Evolutionary conservation across 2,113 vertebrate species (phyloP), one percentile per base, ranked within the genome.

Genomic region (Dromaius novaehollandiae): DNA sequence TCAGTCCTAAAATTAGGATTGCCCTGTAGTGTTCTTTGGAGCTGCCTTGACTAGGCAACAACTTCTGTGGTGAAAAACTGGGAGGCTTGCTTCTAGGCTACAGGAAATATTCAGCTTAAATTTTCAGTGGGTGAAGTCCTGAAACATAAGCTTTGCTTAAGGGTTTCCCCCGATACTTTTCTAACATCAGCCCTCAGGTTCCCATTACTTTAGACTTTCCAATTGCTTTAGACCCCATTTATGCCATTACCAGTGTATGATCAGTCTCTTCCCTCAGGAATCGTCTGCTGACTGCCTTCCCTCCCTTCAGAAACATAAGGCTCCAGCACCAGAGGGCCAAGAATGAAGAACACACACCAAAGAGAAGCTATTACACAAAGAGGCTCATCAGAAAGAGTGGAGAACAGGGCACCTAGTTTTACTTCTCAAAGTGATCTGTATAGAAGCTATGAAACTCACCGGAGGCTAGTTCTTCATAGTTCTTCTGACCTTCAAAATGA

Each of bases 261-360:
- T 77, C 64, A 74, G 12, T 19, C 11, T 66, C 50, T 81, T 81
- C 11, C 13, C 21, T 88, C 40, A n/a, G 53, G 64, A 90, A 53
- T 3, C 2, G 1, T 19, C 25, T 74, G 12, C 40, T 86, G 34
- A 42, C 38, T 90, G 1, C 30, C 25, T 86, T 86, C 24, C 12
- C 3, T 63, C 14, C 25, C 19, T 70, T 84, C 60, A 56, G 53
- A 65, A 89, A 20, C 25, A 63, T 77, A 66, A 22, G 61, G 17
- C 32, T 20, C 19, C 36, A 51, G 6, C 5, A 32, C 24, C 24
- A 3, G 76, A 26, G n/a, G 50, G 81, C 18, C 4, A 6, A 61
- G 63, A 40, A 48, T 2, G 3, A 75, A 40, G 3, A 75, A 40
- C 0, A 0, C 36, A 26, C 36, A 36, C 14, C 8, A 28, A 79